phyloP scores from a whole-genome alignment of 2,113 vertebrate species.

The Siniperca chuatsi region DNA sequence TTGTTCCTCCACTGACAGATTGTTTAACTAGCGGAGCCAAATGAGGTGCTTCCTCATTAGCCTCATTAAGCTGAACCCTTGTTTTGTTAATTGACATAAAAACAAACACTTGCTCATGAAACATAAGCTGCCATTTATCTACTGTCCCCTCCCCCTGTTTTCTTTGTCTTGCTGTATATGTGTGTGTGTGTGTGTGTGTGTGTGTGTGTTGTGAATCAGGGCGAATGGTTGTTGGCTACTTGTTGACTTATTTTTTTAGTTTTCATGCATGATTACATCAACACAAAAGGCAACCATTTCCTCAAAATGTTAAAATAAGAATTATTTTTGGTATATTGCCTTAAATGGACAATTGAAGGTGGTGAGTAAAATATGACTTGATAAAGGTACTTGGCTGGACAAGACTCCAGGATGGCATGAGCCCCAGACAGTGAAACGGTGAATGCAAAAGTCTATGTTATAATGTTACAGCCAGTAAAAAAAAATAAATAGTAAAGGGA shows the following conservation, averaged over 20 bases:
- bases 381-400: background rate
- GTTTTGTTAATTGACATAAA: conserved; percentile 79
- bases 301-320: background rate
- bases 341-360: background rate
- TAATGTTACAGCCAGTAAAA: background rate
- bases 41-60: conserved; percentile 72
- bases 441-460: background rate
- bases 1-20: conserved; percentile 48
- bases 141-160: conserved; percentile 35
- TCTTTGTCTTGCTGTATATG: conserved; percentile 5
- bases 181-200: background rate
- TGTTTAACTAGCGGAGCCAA: conserved; percentile 58
- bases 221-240: conserved; percentile 7
- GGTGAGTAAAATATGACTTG: background rate
- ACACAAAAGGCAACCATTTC: background rate
- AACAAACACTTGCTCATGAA: conserved; percentile 75
- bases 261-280: background rate
- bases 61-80: conserved; percentile 74
- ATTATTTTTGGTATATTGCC: conserved; percentile 1
- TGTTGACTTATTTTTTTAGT: background rate
- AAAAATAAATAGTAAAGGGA: background rate
- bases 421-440: background rate
- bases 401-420: background rate
- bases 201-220: conserved; percentile 19
- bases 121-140: conserved; percentile 63